These are phyloP conservation scores for Trachurus trachurus DNA, from an alignment of 2,797 vertebrate species.

Conservation along the genomic window DNA sequence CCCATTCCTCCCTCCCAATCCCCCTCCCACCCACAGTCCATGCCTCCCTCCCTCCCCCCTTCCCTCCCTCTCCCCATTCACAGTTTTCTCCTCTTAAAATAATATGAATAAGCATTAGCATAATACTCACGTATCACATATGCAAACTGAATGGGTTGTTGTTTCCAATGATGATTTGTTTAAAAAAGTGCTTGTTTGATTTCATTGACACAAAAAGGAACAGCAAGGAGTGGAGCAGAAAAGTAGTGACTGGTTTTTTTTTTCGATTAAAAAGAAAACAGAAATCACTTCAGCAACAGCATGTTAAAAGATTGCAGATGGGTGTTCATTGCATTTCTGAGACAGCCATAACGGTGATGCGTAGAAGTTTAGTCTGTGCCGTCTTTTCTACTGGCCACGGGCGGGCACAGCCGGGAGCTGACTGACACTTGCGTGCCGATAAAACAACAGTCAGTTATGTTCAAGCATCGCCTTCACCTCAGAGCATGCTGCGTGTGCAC, in stretches of 20 bases:
- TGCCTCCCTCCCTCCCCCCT: conserved; percentile 22
- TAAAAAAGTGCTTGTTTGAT: conserved; percentile 89
- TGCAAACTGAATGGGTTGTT: conserved; percentile 80
- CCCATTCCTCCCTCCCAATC: conserved; percentile 24
- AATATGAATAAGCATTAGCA: conserved; percentile 74
- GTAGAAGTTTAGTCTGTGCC: conserved; percentile 6
- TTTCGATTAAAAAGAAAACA: conserved; percentile 4
- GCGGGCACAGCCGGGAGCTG: conserved; percentile 27
- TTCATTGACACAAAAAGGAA: conserved; percentile 78
- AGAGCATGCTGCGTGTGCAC: conserved; percentile 22
- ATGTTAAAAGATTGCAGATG: conserved; percentile 28
- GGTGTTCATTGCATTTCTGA: conserved; percentile 50
- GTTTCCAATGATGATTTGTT: conserved; percentile 82
- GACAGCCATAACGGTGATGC: conserved; percentile 11
- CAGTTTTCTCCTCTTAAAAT: conserved; percentile 86
- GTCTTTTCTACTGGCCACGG: conserved; percentile 30
- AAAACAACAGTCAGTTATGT: conserved; percentile 25
- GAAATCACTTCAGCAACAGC: conserved; percentile 42
- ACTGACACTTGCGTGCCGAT: conserved; percentile 5
- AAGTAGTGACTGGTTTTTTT: conserved; percentile 47
- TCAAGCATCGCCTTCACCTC: conserved; percentile 38
- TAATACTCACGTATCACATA: conserved; percentile 75
- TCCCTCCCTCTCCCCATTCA: conserved; percentile 69
- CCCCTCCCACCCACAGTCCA: background rate
- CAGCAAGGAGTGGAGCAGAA: conserved; percentile 72